phyloP scores from a whole-genome alignment of 1,140 invertebrate species.

The Listronotus oregonensis region DNA sequence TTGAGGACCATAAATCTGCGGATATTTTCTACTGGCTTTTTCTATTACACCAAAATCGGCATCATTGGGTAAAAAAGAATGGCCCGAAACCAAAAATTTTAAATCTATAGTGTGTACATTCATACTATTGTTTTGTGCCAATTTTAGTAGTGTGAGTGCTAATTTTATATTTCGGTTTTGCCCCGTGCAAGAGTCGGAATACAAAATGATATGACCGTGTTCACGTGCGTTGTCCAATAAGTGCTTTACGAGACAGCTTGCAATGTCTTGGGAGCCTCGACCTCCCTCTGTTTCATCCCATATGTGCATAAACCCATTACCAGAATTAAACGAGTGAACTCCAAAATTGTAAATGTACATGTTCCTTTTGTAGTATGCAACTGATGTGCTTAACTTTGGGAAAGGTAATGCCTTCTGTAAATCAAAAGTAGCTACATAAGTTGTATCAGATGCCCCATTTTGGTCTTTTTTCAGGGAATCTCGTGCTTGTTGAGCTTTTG shows the following conservation, averaged over 20 bases:
- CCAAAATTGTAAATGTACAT: conserved; percentile 28
- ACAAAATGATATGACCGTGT: conserved; percentile 20
- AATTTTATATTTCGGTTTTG: conserved; percentile 33
- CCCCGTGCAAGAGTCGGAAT: conserved; percentile 29
- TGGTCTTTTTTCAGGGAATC: not conserved
- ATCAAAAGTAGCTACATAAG: conserved; percentile 19
- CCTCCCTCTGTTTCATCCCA: not conserved
- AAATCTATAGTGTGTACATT: too few species aligned
- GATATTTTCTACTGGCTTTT: too few species aligned
- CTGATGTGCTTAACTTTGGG: conserved; percentile 23
- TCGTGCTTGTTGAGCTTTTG: conserved; percentile 13
- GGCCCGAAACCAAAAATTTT: too few species aligned
- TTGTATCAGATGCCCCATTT: not conserved
- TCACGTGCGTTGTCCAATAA: not conserved
- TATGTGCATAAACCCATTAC: conserved; percentile 10
- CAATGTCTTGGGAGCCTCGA: conserved; percentile 28
- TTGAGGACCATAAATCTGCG: too few species aligned
- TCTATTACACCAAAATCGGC: too few species aligned
- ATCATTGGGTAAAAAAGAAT: too few species aligned
- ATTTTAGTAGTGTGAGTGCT: conserved; percentile 1
- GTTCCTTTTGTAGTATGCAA: conserved; percentile 26
- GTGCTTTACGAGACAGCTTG: conserved; percentile 18
- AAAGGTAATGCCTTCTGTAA: conserved; percentile 27
- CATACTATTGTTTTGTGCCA: not conserved
- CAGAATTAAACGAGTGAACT: conserved; percentile 16